These are phyloP conservation scores for Scaptomyza parva DNA, from an alignment of 2,888 invertebrate genomes.

Conservation along the genomic window DNA sequence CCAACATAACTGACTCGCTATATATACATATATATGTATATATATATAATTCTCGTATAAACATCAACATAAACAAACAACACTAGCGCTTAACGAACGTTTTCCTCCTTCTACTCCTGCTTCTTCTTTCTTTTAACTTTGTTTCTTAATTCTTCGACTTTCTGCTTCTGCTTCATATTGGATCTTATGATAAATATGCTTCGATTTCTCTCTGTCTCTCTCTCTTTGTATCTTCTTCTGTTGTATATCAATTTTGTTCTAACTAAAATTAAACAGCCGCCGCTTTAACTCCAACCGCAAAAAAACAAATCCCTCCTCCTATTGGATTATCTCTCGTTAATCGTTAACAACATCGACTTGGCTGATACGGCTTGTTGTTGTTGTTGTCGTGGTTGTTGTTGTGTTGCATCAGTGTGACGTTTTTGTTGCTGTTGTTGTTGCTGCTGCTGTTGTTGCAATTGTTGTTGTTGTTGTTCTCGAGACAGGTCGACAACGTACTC, in stretches of 20 bases:
- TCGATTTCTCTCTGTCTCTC: constrained; percentile 31
- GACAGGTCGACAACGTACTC: constrained; percentile 85
- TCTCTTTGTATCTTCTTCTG: constrained; percentile 13
- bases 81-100: constrained; percentile 73
- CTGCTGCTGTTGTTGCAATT: constrained; percentile 59
- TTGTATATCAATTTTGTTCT: constrained; percentile 69
- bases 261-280: constrained; percentile 77
- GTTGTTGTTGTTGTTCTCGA: constrained; percentile 83
- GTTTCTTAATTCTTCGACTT: constrained; percentile 1
- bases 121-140: not conserved
- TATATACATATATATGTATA: constrained; percentile 24
- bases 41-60: constrained; percentile 63
- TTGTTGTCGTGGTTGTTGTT: constrained; percentile 10
- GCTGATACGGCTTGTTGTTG: constrained; percentile 23
- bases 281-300: constrained; percentile 32
- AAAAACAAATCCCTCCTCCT: too few species aligned
- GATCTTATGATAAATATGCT: constrained; percentile 42
- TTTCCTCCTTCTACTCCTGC: constrained; percentile 10
- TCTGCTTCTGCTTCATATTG: constrained; percentile 24
- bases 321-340: too few species aligned
- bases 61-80: constrained; percentile 79
- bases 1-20: constrained; percentile 77
- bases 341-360: constrained; percentile 34
- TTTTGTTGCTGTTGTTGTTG: constrained; percentile 66
- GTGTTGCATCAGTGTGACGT: constrained; percentile 68